phyloP scores from a whole-genome alignment of 2,888 invertebrate species.

The Cepaea hortensis region DNA sequence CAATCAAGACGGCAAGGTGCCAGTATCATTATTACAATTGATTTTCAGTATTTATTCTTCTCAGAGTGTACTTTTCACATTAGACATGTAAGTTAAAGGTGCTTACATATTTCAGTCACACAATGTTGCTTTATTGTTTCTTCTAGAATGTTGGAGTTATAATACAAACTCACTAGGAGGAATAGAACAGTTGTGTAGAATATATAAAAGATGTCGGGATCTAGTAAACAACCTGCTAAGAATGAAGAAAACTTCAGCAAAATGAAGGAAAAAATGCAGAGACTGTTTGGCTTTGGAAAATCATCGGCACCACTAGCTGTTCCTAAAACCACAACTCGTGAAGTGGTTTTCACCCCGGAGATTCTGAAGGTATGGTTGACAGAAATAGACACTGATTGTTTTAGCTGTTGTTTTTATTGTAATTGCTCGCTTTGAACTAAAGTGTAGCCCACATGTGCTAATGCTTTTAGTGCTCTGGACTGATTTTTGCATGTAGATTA shows the following conservation, averaged over 20 bases:
- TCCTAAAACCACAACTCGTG: conserved; percentile 77
- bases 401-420: not conserved
- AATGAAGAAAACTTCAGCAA: conserved; percentile 49
- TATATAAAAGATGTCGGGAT: conserved; percentile 29
- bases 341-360: conserved; percentile 85
- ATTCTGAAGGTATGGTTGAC: conserved; percentile 78
- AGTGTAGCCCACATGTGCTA: too few relatives aligned
- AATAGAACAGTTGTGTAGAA: not conserved
- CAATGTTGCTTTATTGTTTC: not conserved
- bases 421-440: too few relatives aligned
- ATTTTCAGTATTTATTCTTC: too few relatives aligned
- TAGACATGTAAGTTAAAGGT: not conserved
- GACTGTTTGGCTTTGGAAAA: conserved; percentile 60
- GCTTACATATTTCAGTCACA: not conserved
- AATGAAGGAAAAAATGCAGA: conserved; percentile 65
- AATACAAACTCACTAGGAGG: not conserved
- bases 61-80: too few relatives aligned
- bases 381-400: not conserved
- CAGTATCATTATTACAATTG: too few relatives aligned
- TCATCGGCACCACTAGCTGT: conserved; percentile 52
- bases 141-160: not conserved
- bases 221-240: conserved; percentile 48
- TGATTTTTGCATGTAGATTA: too few relatives aligned
- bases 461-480: too few relatives aligned
- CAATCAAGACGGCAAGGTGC: too few relatives aligned